Evolutionary conservation across 2,888 invertebrate species (phyloP).

Genomic region (Nyleta sp.): DNA sequence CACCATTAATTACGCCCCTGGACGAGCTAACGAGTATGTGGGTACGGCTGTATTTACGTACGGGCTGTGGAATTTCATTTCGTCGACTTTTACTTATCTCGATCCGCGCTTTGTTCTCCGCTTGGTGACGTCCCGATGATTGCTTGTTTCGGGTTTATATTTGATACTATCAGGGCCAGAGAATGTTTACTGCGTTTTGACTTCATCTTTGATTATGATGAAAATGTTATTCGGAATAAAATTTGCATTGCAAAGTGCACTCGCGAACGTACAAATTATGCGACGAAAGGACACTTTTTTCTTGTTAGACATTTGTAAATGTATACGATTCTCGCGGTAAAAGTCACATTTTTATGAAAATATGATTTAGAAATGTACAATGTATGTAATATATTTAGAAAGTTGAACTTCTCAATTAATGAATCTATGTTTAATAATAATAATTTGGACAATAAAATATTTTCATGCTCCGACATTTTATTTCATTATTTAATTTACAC

Average conservation of each 20-base stretch:
- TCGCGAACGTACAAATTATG: background rate
- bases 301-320: too few species aligned
- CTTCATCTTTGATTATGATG: slow-evolving; percentile 33
- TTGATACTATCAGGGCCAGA: slow-evolving; percentile 29
- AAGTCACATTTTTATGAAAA: too few species aligned
- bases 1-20: slow-evolving; percentile 66
- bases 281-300: too few species aligned
- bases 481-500: too few species aligned
- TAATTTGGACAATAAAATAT: too few species aligned
- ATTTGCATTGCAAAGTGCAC: background rate
- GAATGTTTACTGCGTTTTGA: slow-evolving; percentile 34
- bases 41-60: slow-evolving; percentile 58
- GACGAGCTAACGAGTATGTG: slow-evolving; percentile 59
- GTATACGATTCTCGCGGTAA: too few species aligned
- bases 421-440: too few species aligned
- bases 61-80: slow-evolving; percentile 62
- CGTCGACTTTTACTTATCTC: slow-evolving; percentile 65
- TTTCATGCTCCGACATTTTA: too few species aligned
- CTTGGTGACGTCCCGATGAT: slow-evolving; percentile 62
- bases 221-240: slow-evolving; percentile 1
- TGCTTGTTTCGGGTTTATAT: slow-evolving; percentile 53
- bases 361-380: too few species aligned
- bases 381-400: too few species aligned
- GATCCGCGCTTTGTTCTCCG: slow-evolving; percentile 59
- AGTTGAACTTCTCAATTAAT: too few species aligned